phyloP scores from a whole-genome alignment of 2,113 vertebrate species.

The Neolamprologus tretocephalus region DNA sequence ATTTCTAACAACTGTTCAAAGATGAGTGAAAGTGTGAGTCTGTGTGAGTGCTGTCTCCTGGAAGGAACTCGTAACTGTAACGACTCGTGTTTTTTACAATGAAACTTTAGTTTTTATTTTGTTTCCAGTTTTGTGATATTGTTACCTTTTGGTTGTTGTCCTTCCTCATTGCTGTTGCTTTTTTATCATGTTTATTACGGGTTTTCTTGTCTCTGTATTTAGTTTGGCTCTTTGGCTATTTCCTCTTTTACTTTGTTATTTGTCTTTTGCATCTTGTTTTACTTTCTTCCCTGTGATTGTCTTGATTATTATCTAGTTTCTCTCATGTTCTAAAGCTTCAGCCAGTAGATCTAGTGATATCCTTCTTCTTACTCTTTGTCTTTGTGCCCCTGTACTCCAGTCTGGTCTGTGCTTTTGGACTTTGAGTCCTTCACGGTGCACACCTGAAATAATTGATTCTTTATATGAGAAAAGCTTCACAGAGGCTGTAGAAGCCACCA shows the following conservation, averaged over 20 bases:
- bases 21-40: neutral
- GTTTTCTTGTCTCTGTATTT: neutral
- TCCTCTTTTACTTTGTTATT: neutral
- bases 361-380: neutral
- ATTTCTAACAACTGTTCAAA: neutral
- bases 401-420: neutral
- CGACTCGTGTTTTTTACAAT: neutral
- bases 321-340: neutral
- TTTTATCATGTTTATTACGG: neutral
- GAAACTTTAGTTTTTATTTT: neutral
- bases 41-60: rapidly evolving
- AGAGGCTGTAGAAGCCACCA: neutral
- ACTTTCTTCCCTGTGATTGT: neutral
- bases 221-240: neutral
- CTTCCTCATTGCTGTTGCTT: neutral
- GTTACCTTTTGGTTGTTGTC: neutral
- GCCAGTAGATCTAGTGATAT: neutral
- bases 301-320: neutral
- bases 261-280: neutral
- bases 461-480: neutral
- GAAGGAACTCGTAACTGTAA: neutral
- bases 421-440: neutral
- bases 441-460: neutral
- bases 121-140: neutral
- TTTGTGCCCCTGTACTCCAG: neutral